phyloP scores from a whole-genome alignment of 1,140 invertebrate species.

The Paraescarpia echinospica region DNA sequence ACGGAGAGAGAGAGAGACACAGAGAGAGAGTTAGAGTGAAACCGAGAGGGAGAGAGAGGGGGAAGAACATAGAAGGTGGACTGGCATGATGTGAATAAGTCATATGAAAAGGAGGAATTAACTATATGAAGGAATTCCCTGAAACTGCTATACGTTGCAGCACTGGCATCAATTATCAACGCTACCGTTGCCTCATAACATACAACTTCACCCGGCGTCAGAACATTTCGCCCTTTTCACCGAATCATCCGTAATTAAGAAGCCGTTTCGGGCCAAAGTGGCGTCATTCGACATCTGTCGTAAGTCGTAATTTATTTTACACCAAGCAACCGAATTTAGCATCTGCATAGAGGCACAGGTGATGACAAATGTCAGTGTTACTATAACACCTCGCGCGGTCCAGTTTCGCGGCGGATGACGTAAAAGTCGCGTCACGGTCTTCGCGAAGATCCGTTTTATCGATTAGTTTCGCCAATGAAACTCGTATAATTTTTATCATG shows the following conservation, averaged over 20 bases:
- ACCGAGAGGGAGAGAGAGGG: background rate
- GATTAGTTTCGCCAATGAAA: background rate
- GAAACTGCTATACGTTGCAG: background rate
- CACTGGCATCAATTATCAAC: background rate
- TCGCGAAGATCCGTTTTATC: background rate
- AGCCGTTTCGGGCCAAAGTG: background rate
- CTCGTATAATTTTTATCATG: background rate
- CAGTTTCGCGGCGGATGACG: background rate
- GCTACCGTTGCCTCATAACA: background rate
- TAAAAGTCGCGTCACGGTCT: background rate
- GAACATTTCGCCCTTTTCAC: background rate
- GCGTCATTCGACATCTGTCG: background rate
- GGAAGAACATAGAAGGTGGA: background rate
- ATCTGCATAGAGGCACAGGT: background rate
- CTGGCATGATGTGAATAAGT: background rate
- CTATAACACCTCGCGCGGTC: background rate
- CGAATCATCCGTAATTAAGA: background rate
- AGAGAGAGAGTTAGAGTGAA: background rate
- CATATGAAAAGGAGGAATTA: background rate
- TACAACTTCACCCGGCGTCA: background rate
- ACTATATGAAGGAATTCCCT: background rate
- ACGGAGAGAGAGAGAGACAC: background rate
- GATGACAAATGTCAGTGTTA: background rate
- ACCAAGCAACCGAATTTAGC: constrained; percentile 4
- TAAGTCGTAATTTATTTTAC: constrained; percentile 1